These are phyloP conservation scores for Pagetopsis macropterus DNA, from an alignment of 2,797 vertebrate species.

Conservation along the genomic window DNA sequence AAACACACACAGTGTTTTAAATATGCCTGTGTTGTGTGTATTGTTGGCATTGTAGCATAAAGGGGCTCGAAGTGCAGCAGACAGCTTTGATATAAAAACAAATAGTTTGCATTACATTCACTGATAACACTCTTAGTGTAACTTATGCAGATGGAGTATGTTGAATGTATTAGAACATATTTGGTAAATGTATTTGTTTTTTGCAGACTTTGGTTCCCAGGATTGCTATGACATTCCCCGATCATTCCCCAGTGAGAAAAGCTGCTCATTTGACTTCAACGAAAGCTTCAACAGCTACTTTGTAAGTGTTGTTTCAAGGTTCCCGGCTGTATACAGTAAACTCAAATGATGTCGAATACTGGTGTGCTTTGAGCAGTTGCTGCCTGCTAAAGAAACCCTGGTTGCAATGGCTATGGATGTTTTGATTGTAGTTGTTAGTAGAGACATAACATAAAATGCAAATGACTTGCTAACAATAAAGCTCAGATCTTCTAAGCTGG, in stretches of 20 bases:
- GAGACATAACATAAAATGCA: not conserved
- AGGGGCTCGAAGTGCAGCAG: not conserved
- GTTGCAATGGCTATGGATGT: too few species aligned
- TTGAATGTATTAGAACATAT: not conserved
- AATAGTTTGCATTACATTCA: not conserved
- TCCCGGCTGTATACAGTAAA: not conserved
- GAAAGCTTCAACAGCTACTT: constrained; percentile 96
- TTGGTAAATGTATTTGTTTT: constrained; percentile 48
- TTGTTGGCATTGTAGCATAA: not conserved
- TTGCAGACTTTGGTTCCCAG: constrained; percentile 95
- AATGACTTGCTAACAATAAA: constrained; percentile 1
- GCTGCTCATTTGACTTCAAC: constrained; percentile 90
- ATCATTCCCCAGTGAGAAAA: constrained; percentile 94
- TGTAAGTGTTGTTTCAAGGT: constrained; percentile 85
- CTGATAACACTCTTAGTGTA: not conserved
- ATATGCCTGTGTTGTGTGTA: not conserved
- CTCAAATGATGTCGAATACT: not conserved
- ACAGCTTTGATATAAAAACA: not conserved
- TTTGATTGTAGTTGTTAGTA: not conserved
- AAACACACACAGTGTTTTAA: constrained; percentile 9
- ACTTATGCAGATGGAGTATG: not conserved
- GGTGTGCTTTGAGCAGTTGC: not conserved
- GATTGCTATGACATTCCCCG: constrained; percentile 98
- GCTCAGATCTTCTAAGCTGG: not conserved
- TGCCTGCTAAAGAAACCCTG: not conserved